Base-by-base conservation (phyloP, 2,113 vertebrate genomes). In the Apteryx mantelli region DNA sequence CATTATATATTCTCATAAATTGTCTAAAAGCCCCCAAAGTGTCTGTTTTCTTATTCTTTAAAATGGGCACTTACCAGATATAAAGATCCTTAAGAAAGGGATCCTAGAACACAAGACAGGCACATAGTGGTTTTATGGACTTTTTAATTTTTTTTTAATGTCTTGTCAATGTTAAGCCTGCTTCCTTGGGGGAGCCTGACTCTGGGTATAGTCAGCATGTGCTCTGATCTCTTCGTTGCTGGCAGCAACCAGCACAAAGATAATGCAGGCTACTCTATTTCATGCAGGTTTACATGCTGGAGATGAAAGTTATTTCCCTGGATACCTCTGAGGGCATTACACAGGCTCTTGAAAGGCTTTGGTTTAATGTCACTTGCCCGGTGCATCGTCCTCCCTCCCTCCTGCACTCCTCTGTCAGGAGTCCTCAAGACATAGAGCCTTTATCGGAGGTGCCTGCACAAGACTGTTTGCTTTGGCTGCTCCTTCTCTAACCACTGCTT, bases 81-180 rank as follows among this genome's bases (percentile, higher is more conserved):
- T 6, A 53, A 89, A 48, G 3, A 25, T 4, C 64, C 65, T 84
- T 84, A 60, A 82, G 38, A 22, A 61, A 82, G 76, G 12, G 2
- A 81, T 86, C 5, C 40, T 74, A 7, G 32, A 77, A 25, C 13
- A 16, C 2, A 2, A 32, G 9, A 58, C 68, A 81, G 7, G 4
- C 21, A 83, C 48, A 42, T 75, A 4, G 50, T 53, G 9, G 15
- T 0, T 12, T 70, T 60, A 60, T 60, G 56, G 56, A 19, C 56
- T 82, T 46, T 46, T 52, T 50, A 5, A 2, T 64, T 69, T 79
- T 13, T 14, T 70, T 78, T 66, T 5, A 89, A 44, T 0, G 0
- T 32, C 32, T 68, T 61, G 5, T 50, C 42, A 77, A 17, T 52
- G 18, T 38, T 60, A 69, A 91, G 25, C 12, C 8, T 7, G 5